Percentiles rank a stretch among this genome's conserved stretches.
Evolutionary conservation across 1,140 invertebrate species (phyloP).

Genomic region (Pogonomyrmex californicus): DNA sequence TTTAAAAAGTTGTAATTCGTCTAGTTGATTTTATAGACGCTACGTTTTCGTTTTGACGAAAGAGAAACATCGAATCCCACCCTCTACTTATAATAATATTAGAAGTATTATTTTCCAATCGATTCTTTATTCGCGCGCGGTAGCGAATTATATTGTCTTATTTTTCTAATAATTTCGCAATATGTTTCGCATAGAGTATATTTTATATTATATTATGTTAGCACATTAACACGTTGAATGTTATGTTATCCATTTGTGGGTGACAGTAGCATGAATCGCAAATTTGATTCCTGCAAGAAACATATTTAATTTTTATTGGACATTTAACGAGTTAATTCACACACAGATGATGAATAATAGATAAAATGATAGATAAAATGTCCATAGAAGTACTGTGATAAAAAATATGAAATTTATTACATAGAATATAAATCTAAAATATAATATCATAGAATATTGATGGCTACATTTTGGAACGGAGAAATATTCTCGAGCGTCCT

Average conservation of each 20-base stretch:
- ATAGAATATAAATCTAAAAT: slow-evolving; percentile 14
- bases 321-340: neutral
- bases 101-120: neutral
- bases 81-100: neutral
- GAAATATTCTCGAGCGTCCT: neutral
- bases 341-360: neutral
- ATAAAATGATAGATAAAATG: neutral
- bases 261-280: too few relatives aligned
- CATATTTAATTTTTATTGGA: too few relatives aligned
- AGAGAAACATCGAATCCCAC: neutral
- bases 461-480: slow-evolving; percentile 8
- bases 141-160: neutral
- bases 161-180: neutral
- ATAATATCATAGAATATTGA: neutral
- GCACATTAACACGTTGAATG: too few relatives aligned
- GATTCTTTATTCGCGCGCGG: neutral
- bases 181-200: neutral
- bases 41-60: neutral
- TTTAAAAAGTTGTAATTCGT: neutral
- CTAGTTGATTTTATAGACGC: neutral
- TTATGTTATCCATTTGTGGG: too few relatives aligned
- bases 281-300: too few relatives aligned
- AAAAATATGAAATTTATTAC: slow-evolving; percentile 9
- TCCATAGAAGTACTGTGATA: too few relatives aligned
- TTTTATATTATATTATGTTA: neutral